Evolutionary conservation across 2,888 invertebrate genomes (phyloP).

Genomic region (Mythimna ferrago): DNA sequence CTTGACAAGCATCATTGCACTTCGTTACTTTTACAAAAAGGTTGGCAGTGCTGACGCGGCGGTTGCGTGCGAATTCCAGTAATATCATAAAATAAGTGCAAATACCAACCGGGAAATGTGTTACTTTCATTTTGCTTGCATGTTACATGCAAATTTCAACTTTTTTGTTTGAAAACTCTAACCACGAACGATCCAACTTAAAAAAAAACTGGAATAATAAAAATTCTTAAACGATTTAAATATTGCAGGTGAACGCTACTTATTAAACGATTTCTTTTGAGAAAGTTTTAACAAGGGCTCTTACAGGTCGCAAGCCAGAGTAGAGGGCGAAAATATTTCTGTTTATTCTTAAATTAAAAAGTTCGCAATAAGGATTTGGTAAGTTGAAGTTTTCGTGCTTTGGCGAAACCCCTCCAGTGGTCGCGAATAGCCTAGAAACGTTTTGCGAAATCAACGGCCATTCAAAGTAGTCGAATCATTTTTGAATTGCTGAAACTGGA

Average conservation of each 20-base stretch:
- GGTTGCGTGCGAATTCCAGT: slow-evolving; percentile 49
- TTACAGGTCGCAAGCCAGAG: slow-evolving; percentile 59
- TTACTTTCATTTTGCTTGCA: slow-evolving; percentile 62
- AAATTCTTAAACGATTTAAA: slow-evolving; percentile 47
- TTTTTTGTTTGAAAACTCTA: slow-evolving; percentile 40
- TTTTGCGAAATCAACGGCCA: slow-evolving; percentile 47
- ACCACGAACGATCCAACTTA: slow-evolving; percentile 21
- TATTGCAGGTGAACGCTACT: slow-evolving; percentile 38
- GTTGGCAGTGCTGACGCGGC: slow-evolving; percentile 21
- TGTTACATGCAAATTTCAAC: slow-evolving; percentile 52
- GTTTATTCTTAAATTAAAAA: slow-evolving; percentile 73
- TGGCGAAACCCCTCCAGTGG: slow-evolving; percentile 31
- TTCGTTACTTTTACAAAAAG: slow-evolving; percentile 35
- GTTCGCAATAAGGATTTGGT: slow-evolving; percentile 62
- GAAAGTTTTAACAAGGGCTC: slow-evolving; percentile 70
- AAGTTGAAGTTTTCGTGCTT: slow-evolving; percentile 45
- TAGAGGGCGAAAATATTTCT: slow-evolving; percentile 60
- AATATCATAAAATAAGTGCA: slow-evolving; percentile 52
- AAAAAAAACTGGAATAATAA: slow-evolving; percentile 25
- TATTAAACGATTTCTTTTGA: slow-evolving; percentile 53
- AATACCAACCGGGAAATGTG: slow-evolving; percentile 44
- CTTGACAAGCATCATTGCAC: slow-evolving; percentile 39
- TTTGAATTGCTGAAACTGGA: slow-evolving; percentile 43
- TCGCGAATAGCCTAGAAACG: slow-evolving; percentile 44
- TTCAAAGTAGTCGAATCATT: slow-evolving; percentile 54